Evolutionary conservation across 1,140 invertebrate genomes (phyloP).

Genomic region (Sarcophaga bullata): DNA sequence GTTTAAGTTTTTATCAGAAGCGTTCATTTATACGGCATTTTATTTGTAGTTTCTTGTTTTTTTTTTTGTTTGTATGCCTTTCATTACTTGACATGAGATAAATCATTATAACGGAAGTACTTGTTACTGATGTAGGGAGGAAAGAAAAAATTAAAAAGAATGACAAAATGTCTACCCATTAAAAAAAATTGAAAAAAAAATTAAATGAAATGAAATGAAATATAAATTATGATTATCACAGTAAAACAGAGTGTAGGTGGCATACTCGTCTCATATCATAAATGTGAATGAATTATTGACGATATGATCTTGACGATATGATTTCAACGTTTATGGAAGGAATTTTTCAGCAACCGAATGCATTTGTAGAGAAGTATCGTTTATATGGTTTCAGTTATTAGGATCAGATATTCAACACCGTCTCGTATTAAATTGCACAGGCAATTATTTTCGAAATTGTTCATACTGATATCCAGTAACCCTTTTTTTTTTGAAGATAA

Average conservation of each 20-base stretch:
- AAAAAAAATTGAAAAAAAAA: no score
- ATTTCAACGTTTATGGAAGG: no score
- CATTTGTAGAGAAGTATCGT: no score
- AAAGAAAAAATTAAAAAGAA: constrained; percentile 7
- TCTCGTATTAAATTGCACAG: no score
- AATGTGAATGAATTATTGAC: background rate
- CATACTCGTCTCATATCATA: background rate
- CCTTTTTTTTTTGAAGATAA: no score
- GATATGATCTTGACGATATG: background rate
- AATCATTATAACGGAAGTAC: constrained; percentile 38
- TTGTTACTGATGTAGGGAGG: constrained; percentile 29
- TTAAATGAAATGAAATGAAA: no score
- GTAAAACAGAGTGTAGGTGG: background rate
- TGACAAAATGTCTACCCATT: background rate
- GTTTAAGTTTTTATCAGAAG: constrained; percentile 6
- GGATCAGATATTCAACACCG: no score
- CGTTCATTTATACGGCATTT: background rate
- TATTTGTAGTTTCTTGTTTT: background rate
- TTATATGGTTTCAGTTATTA: no score
- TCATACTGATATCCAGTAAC: no score
- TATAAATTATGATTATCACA: background rate
- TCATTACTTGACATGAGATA: constrained; percentile 34
- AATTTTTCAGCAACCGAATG: no score
- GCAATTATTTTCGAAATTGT: no score
- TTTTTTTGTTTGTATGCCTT: no score